phyloP scores from a whole-genome alignment of 1,140 invertebrate species.

The Drosophila cardini region DNA sequence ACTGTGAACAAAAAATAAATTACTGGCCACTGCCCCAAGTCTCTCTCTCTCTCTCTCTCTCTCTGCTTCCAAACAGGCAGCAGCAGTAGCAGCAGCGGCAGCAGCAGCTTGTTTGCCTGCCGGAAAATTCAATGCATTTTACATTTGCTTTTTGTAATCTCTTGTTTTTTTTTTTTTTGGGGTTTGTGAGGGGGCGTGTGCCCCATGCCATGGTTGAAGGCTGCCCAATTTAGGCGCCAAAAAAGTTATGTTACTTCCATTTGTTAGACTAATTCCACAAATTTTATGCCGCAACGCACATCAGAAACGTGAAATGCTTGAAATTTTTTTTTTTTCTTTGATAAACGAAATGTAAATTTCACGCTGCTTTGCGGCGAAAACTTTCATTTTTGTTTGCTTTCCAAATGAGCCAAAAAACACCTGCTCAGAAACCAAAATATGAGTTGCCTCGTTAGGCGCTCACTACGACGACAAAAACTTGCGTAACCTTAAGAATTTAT shows the following conservation, averaged over 20 bases:
- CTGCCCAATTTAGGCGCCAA: conserved; percentile 30
- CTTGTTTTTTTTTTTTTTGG: background rate
- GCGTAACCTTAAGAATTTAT: conserved; percentile 77
- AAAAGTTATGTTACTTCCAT: conserved; percentile 25
- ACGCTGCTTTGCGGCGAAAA: conserved; percentile 49
- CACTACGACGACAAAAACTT: conserved; percentile 57
- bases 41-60: too few relatives aligned
- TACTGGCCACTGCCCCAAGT: conserved; percentile 42
- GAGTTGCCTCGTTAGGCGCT: conserved; percentile 46
- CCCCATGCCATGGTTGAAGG: conserved; percentile 17
- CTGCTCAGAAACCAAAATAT: conserved; percentile 59
- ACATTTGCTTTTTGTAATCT: conserved; percentile 2
- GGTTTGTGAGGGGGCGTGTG: conserved; percentile 4
- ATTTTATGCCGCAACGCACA: conserved; percentile 73
- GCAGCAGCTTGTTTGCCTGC: conserved; percentile 47
- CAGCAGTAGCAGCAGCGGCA: too few relatives aligned
- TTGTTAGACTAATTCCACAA: conserved; percentile 65
- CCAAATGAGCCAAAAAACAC: conserved; percentile 63
- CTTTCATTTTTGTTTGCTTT: conserved; percentile 79
- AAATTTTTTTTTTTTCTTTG: too few relatives aligned
- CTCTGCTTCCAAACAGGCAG: conserved; percentile 4
- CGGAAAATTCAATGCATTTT: conserved; percentile 62
- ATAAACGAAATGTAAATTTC: conserved; percentile 79
- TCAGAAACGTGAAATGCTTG: conserved; percentile 64
- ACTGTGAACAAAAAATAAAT: conserved; percentile 23